Percentiles rank a stretch among this genome's conserved stretches.
These are phyloP conservation scores for Drosophila tani DNA, from an alignment of 1,140 invertebrate genomes.

Conservation along the genomic window DNA sequence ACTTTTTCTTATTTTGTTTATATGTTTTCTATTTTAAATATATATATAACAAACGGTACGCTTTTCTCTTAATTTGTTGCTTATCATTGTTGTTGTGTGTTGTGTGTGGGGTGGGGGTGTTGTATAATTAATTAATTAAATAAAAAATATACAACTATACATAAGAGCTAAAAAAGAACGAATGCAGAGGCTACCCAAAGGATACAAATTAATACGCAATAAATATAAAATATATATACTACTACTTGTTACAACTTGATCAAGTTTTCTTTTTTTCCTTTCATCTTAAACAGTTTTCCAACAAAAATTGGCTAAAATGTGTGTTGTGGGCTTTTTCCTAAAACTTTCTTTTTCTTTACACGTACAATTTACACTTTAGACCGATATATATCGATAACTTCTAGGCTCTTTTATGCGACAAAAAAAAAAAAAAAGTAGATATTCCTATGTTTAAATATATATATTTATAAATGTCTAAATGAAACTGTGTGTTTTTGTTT, in stretches of 20 bases:
- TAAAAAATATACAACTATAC: conserved; percentile 7
- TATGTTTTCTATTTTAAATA: conserved; percentile 5
- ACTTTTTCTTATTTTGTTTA: conserved; percentile 1
- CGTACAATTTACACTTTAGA: conserved; percentile 26
- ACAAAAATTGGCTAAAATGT: conserved; percentile 48
- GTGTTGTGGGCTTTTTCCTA: conserved; percentile 28
- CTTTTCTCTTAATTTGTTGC: background rate
- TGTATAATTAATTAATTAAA: conserved; percentile 4
- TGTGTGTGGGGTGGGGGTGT: background rate
- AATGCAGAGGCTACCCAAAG: conserved; percentile 9
- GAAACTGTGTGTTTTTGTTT: conserved; percentile 6
- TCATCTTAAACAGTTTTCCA: conserved; percentile 19
- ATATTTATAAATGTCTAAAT: conserved; percentile 19
- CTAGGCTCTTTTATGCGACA: conserved; percentile 8
- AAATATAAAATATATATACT: conserved; percentile 26
- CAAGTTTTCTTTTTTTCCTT: background rate
- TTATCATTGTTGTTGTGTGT: conserved; percentile 18
- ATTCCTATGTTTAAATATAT: conserved; percentile 13
- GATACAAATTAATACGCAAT: conserved; percentile 33
- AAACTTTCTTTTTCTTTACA: conserved; percentile 26
- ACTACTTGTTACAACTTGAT: background rate
- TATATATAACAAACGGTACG: conserved; percentile 30
- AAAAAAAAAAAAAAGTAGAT: conserved; percentile 3
- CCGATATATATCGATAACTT: conserved; percentile 6
- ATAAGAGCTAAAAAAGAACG: conserved; percentile 13